Evolutionary conservation across 2,113 vertebrate genomes (phyloP), one percentile per base, ranked within the genome.

Genomic region (Platichthys flesus): DNA sequence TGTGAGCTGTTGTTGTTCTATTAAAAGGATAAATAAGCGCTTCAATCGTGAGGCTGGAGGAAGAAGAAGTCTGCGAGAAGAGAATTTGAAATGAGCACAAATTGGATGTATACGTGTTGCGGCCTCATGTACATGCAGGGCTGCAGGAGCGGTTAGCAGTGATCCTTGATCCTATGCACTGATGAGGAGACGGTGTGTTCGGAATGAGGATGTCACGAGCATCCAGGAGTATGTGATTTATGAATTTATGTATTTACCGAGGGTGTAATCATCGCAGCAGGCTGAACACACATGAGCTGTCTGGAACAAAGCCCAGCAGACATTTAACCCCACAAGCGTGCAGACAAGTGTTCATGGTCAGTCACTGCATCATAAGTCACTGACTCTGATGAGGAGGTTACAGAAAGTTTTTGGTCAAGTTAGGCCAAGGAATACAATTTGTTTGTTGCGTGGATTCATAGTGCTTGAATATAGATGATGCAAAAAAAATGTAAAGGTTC

Each of bases 101-200:
- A 69, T 5, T 66, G 35, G 31, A 65, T 13, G 3, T 28, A 35
- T 49, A 61, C 76, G 35, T 20, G 26, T 56, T 72, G 59, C 71
- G 42, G 24, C 14, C 15, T 57, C 9, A 20, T 70, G 47, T 65
- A 20, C 57, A 49, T 59, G 61, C 52, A 65, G 45, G 21, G 28
- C 31, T 58, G 55, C 3, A 67, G 18, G 51, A n/a, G 51, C 18
- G 51, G 18, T n/a, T 31, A 63, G n/a, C 26, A 2, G 55, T 20
- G 63, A 31, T 35, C 57, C 63, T 49, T 70, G 31, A 31, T 31
- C 5, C 31, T 68, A 78, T 68, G 42, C 23, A 60, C 59, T 75
- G 83, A 79, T 80, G 71, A 83, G 71, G 79, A 87, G 79, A 82
- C 79, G 83, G 69, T 35, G 61, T 71, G 70, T 74, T 77, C 63